A percentile compares a stretch with the other conserved stretches of the same genome.
These are phyloP conservation scores for Polyergus mexicanus DNA, from an alignment of 1,140 invertebrate species.

Conservation along the genomic window DNA sequence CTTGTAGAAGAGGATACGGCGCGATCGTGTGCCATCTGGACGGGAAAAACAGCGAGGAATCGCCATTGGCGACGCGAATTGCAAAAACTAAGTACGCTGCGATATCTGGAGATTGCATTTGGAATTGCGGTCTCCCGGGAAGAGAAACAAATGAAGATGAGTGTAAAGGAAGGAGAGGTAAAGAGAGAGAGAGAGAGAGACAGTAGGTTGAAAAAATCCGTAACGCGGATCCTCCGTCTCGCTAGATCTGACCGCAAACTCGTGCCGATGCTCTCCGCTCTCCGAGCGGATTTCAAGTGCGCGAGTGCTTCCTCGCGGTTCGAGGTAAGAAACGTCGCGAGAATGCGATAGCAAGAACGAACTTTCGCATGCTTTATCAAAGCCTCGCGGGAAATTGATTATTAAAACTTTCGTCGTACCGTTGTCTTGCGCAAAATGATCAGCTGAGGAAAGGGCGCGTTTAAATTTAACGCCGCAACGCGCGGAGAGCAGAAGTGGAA, in stretches of 20 bases:
- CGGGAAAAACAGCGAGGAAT: slow-evolving; percentile 65
- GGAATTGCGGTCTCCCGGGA: slow-evolving; percentile 51
- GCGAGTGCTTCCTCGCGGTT: not conserved
- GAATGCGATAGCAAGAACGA: not conserved
- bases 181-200: not conserved
- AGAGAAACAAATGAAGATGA: slow-evolving; percentile 46
- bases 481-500: not conserved
- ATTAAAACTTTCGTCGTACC: slow-evolving; percentile 6
- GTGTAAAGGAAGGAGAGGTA: not conserved
- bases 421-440: not conserved
- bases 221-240: slow-evolving; percentile 35
- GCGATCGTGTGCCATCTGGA: slow-evolving; percentile 35
- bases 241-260: slow-evolving; percentile 61
- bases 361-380: slow-evolving; percentile 32
- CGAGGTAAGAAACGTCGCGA: slow-evolving; percentile 4
- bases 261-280: slow-evolving; percentile 45
- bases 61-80: slow-evolving; percentile 45
- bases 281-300: slow-evolving; percentile 9
- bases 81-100: slow-evolving; percentile 47
- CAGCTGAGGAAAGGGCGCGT: not conserved
- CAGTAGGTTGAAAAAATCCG: slow-evolving; percentile 45
- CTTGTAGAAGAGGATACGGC: not conserved
- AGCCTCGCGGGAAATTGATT: slow-evolving; percentile 13
- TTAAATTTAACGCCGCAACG: not conserved
- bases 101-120: slow-evolving; percentile 33